Base-by-base conservation (phyloP, 2,797 vertebrate species). In the Alca torda region DNA sequence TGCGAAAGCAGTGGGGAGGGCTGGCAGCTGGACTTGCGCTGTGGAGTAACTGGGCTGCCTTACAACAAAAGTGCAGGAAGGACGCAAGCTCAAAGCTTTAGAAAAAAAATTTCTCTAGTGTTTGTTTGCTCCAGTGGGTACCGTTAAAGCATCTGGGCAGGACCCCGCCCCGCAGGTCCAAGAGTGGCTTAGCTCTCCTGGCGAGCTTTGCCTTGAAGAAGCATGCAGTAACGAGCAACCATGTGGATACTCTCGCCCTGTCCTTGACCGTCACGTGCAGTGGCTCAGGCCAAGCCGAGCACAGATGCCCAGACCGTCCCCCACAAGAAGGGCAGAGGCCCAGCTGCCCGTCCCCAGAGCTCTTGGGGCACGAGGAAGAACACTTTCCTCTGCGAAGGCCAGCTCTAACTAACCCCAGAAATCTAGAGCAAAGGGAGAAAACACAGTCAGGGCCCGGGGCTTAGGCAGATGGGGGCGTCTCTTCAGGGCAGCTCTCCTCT, bases 401-500 rank as follows among this genome's bases (percentile, higher is more conserved):
- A 72, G 48, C 45, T 59, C 56, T 74, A 73, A 28, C 57, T 26
- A 75, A 64, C 37, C 64, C 43, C 75, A 84, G 35, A 46, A 70
- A 46, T n/a, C 74, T 74, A 60, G 61, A 77, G 77, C 17, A 41
- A 68, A 74, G 64, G 46, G 26, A 60, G 51, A 19, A 48, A 72
- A 24, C 13, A 77, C 54, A 35, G 41, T 73, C 8, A 3, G 39
- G 16, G 23, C 68, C 48, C 11, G 3, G 28, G 28, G 28, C 72
- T 96, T 94, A 97, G 72, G 94, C 39, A 19, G 95, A 89, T 2
- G 78, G 24, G 1, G 65, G 51, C 37, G 97, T 97, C 79, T 97
- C 89, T 56, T 97, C 94, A 56, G 94, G 30, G 75, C 91, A 97
- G 53, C 82, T 95, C 16, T 98, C 98, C 39, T 98, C 98, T 59